Conservation (phyloP, 2,113 vertebrate species). For the Capreolus pygargus region DNA sequence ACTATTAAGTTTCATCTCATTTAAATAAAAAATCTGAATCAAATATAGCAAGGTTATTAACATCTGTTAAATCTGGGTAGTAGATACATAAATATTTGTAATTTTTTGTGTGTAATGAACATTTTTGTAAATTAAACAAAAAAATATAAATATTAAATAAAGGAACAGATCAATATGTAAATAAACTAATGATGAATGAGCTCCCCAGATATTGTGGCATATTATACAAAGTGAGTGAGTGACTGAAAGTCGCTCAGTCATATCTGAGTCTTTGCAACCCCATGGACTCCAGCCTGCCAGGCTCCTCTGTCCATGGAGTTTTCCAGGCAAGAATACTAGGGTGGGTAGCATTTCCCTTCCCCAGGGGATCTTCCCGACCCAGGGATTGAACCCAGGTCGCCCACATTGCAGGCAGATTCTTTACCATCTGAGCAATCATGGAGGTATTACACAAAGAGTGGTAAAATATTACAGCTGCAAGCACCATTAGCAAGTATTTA, state of each 20-base stretch:
- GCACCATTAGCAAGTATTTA: neutral
- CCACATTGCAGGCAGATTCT: neutral
- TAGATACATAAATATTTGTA: neutral
- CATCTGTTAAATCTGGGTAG: neutral
- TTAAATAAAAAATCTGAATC: neutral
- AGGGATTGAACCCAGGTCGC: neutral
- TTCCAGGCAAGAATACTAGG: neutral
- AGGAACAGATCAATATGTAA: neutral
- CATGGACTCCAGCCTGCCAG: neutral
- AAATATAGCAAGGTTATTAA: neutral
- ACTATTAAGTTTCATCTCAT: neutral
- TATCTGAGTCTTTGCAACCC: neutral
- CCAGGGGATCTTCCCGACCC: neutral
- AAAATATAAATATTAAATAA: neutral
- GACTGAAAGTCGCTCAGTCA: neutral
- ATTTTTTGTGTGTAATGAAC: neutral
- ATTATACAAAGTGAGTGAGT: neutral
- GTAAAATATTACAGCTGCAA: neutral
- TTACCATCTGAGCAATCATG: neutral
- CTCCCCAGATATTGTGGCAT: neutral
- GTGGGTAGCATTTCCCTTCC: neutral
- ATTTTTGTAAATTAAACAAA: neutral
- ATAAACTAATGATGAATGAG: neutral
- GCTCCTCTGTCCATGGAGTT: neutral
- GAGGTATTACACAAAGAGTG: neutral